A percentile compares a stretch with the other conserved stretches of the same genome.
Conservation (phyloP, 2,113 vertebrate species). For the Thryonomys swinderianus region DNA sequence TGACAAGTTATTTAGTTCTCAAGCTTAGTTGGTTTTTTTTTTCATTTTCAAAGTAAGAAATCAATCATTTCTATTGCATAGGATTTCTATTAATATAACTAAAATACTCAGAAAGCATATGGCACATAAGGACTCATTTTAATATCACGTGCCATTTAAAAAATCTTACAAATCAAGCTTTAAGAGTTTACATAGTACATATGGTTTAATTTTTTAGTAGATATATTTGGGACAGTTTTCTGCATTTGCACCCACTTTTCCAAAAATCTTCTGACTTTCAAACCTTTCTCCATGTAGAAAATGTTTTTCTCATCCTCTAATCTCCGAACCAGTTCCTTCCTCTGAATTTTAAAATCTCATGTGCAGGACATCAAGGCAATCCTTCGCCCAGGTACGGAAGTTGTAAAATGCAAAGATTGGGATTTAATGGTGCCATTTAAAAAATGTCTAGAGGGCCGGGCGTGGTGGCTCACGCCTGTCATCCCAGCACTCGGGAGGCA, state of each 20-base stretch:
- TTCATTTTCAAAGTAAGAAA: neutral
- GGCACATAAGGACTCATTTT: neutral
- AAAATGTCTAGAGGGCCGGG: neutral
- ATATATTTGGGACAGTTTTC: neutral
- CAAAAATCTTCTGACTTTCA: neutral
- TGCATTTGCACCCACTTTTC: neutral
- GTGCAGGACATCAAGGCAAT: neutral
- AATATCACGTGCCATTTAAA: neutral
- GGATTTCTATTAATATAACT: neutral
- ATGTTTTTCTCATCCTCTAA: neutral
- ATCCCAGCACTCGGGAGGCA: no score
- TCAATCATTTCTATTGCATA: neutral
- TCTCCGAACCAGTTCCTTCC: neutral
- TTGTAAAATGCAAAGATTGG: neutral
- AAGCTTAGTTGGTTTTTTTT: neutral
- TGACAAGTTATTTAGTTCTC: neutral
- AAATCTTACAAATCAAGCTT: neutral
- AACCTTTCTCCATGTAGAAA: neutral
- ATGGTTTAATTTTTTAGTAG: neutral
- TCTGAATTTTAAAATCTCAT: neutral
- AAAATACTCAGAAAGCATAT: neutral
- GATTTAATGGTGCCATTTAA: neutral
- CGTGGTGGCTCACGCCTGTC: no score
- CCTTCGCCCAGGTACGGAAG: neutral
- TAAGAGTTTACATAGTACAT: neutral